These are phyloP conservation scores for Takifugu rubripes DNA, from an alignment of 2,797 vertebrate genomes.

Conservation along the genomic window DNA sequence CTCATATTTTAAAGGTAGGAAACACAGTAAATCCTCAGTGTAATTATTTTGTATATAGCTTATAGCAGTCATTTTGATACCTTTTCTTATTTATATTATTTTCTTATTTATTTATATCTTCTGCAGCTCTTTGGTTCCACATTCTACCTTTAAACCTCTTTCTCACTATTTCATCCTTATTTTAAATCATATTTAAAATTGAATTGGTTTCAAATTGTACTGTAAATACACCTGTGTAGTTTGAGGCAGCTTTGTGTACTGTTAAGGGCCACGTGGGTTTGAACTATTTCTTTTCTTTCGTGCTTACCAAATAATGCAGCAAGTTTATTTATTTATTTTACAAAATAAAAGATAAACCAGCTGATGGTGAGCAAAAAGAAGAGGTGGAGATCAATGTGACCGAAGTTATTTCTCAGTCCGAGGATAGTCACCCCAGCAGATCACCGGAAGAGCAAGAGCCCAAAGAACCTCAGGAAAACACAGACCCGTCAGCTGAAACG, in stretches of 20 bases:
- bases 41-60: not conserved
- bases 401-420: constrained; percentile 37
- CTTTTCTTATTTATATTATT: too few species aligned
- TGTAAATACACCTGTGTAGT: too few species aligned
- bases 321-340: not conserved
- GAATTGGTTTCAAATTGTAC: too few species aligned
- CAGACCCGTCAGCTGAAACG: constrained; percentile 23
- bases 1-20: not conserved
- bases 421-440: constrained; percentile 23
- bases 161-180: too few species aligned
- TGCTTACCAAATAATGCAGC: not conserved
- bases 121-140: too few species aligned
- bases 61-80: not conserved
- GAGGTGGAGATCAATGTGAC: constrained; percentile 26
- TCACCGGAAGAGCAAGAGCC: constrained; percentile 23
- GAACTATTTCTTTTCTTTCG: too few species aligned
- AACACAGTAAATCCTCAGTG: not conserved
- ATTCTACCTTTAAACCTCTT: too few species aligned
- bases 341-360: constrained; percentile 46
- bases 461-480: constrained; percentile 13
- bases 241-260: too few species aligned
- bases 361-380: constrained; percentile 36
- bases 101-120: too few species aligned
- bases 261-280: too few species aligned
- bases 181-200: too few species aligned